These are phyloP conservation scores for Parapristionchus giblindavisi DNA, from an alignment of 2,888 invertebrate genomes.

Conservation along the genomic window DNA sequence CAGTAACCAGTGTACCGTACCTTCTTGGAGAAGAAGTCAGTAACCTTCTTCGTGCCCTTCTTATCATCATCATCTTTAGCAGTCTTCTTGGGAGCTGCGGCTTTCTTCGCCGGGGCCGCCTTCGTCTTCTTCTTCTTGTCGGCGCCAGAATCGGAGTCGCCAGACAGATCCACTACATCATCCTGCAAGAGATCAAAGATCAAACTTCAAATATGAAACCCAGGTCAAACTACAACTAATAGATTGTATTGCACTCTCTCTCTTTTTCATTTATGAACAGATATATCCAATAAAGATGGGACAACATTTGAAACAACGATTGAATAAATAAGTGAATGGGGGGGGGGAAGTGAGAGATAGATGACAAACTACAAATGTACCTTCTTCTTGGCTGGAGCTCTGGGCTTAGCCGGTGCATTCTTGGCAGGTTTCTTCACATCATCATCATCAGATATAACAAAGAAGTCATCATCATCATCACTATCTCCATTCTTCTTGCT, in stretches of 20 bases:
- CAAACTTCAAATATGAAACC: no score
- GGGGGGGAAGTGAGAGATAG: no score
- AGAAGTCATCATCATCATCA: conserved; percentile 13
- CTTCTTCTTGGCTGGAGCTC: conserved; percentile 12
- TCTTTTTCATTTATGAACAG: not conserved
- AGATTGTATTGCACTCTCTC: not conserved
- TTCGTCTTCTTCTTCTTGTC: conserved; percentile 37
- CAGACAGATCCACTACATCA: conserved; percentile 26
- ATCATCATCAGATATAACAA: conserved; percentile 7
- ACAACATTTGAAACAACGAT: no score
- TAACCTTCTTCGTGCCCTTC: conserved; percentile 40
- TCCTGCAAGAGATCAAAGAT: no score
- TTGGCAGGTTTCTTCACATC: conserved; percentile 34
- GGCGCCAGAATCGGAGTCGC: conserved; percentile 27
- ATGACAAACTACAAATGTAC: no score
- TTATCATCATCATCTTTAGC: no score
- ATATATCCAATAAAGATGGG: not conserved
- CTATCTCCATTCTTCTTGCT: conserved; percentile 44
- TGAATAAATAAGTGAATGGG: no score
- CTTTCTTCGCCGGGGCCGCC: no score
- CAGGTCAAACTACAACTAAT: not conserved
- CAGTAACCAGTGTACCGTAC: no score
- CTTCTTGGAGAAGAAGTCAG: conserved; percentile 47
- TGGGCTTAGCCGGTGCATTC: conserved; percentile 38
- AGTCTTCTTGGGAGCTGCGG: no score